phyloP scores from a whole-genome alignment of 1,140 invertebrate species.

The Dendrolimus kikuchii region DNA sequence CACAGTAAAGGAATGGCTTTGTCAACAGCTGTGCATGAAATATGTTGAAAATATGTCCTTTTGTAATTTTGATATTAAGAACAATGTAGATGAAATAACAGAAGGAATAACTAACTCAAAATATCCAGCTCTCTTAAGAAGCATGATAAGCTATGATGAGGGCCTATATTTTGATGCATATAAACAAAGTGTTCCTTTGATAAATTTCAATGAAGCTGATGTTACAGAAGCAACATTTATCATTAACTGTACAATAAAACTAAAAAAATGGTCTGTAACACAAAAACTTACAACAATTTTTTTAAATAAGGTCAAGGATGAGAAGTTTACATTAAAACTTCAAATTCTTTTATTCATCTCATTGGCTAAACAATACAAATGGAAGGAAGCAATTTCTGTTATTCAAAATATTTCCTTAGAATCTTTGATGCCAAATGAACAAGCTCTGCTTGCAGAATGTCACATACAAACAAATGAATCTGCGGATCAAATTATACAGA shows the following conservation, averaged over 20 bases:
- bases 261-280: slow-evolving; percentile 75
- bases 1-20: slow-evolving; percentile 48
- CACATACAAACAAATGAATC: slow-evolving; percentile 47
- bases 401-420: slow-evolving; percentile 34
- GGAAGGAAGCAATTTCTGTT: slow-evolving; percentile 53
- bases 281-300: slow-evolving; percentile 69
- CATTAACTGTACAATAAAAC: slow-evolving; percentile 69
- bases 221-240: slow-evolving; percentile 48
- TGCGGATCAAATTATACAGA: slow-evolving; percentile 34
- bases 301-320: slow-evolving; percentile 46
- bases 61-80: slow-evolving; percentile 39
- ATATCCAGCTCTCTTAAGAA: slow-evolving; percentile 75
- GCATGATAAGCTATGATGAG: slow-evolving; percentile 70
- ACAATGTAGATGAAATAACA: slow-evolving; percentile 60
- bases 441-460: slow-evolving; percentile 47
- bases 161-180: slow-evolving; percentile 72
- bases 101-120: slow-evolving; percentile 71
- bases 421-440: slow-evolving; percentile 30
- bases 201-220: slow-evolving; percentile 54
- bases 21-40: slow-evolving; percentile 39
- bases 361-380: slow-evolving; percentile 66
- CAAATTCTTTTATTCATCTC: slow-evolving; percentile 49
- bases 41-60: slow-evolving; percentile 47
- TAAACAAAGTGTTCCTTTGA: slow-evolving; percentile 50
- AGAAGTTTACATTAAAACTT: slow-evolving; percentile 28